Base-by-base conservation (phyloP, 23 tunicate genomes). In the Botrylloides violaceus region DNA sequence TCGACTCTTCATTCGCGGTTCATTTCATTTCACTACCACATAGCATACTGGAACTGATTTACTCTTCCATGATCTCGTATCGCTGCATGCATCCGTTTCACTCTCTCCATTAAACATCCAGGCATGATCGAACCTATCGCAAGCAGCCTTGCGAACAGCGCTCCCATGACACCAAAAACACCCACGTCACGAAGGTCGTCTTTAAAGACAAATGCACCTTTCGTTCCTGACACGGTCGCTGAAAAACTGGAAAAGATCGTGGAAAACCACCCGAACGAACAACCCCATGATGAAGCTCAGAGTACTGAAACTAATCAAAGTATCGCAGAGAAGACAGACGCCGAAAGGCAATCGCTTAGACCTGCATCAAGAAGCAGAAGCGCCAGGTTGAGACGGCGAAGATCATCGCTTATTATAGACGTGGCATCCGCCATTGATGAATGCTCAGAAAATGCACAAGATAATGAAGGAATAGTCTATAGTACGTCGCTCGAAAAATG, bases 171-270 rank as follows among this genome's bases (percentile, higher is more conserved):
- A 22, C 82, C 95, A 21, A 32, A 78, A 59, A 80, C 81, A 31
- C 86, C 86, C 4, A 15, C 66, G 25, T 87, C 95, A 20, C 73
- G 95, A 70, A 70, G 86, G 61, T 70, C 86, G 9, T 87, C 95
- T 2, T 32, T 87, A 65, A 64, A 81, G 60, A 84, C 95, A 12
- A 58, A 75, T 53, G 80, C 79, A 1, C 95, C 95, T 0, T 77
- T 84, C 2, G 64, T 43, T 18, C 22, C 47, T 19, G 74, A 68
- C 20, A 43, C 19, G 12, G 9, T 15, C 9, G 15, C 12, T 15
- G 53, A 43, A 9, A 43, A 43, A 15, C 53, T 43, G 12, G 53
- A 15, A 43, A 43, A 43, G 53, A 43, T 43, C 9, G 53, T 43
- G 53, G 53, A 43, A 43, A 43, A 43, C 53, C 53, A 43, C 12